Conservation (phyloP, 2,888 invertebrate species). For the Acleris laterana region DNA sequence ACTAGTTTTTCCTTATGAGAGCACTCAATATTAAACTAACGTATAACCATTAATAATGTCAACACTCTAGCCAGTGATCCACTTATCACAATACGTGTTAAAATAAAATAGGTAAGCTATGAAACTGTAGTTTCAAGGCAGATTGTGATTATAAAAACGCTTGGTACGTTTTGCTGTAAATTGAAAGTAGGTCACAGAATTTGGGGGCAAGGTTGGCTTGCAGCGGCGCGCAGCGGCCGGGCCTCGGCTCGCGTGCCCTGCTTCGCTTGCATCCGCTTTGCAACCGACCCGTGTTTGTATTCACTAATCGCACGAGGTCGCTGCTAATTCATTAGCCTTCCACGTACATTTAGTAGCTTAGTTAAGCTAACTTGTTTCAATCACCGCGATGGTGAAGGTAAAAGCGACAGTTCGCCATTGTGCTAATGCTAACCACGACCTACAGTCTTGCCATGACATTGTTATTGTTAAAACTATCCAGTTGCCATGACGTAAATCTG, state of each 20-base stretch:
- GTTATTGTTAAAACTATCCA: conserved; percentile 4
- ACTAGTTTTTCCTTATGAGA: no score
- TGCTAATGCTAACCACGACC: no score
- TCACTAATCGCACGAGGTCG: conserved; percentile 76
- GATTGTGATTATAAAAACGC: conserved; percentile 62
- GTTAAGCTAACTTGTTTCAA: no score
- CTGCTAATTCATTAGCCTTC: conserved; percentile 66
- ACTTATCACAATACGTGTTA: conserved; percentile 1
- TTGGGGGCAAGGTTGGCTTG: conserved; percentile 80
- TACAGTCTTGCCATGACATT: no score
- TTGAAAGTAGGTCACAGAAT: conserved; percentile 79
- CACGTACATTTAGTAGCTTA: conserved; percentile 11
- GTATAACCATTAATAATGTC: background rate
- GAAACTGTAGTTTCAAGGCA: conserved; percentile 58
- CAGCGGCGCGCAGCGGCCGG: conserved; percentile 49
- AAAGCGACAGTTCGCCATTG: no score
- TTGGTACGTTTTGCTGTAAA: conserved; percentile 72
- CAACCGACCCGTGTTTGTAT: conserved; percentile 61
- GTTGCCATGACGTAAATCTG: conserved; percentile 13
- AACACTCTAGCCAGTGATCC: background rate
- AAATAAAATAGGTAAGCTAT: conserved; percentile 8
- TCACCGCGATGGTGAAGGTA: no score
- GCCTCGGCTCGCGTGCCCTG: conserved; percentile 60
- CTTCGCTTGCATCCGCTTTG: conserved; percentile 75
- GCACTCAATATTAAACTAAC: no score